A percentile compares a stretch with the other conserved stretches of the same genome.
Evolutionary conservation across 2,888 invertebrate genomes (phyloP).

Genomic region (Melipona beecheii): DNA sequence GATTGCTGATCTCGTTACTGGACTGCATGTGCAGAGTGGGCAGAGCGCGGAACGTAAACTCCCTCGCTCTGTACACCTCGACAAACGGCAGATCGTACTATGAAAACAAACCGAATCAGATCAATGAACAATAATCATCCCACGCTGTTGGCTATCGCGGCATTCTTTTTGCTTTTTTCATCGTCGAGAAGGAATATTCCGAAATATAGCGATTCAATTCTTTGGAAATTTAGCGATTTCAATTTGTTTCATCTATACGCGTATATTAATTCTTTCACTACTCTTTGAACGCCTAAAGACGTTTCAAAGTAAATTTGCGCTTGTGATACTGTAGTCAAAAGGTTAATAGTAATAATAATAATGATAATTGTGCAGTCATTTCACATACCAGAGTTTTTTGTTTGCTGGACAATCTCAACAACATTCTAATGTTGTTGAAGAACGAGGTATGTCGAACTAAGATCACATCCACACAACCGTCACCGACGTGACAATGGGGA

Average conservation of each 20-base stretch:
- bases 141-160: no score
- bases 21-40: conserved; percentile 68
- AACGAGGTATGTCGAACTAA: conserved; percentile 90
- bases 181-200: no score
- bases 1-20: conserved; percentile 73
- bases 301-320: no score
- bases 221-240: neutral
- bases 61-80: conserved; percentile 89
- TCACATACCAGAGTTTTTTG: conserved; percentile 87
- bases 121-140: neutral
- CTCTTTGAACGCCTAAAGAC: no score
- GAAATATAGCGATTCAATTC: neutral
- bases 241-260: no score
- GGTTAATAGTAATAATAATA: no score
- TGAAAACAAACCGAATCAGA: conserved; percentile 21
- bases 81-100: conserved; percentile 90
- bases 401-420: conserved; percentile 87
- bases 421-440: conserved; percentile 89
- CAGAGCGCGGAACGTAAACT: conserved; percentile 88
- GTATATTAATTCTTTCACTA: no score
- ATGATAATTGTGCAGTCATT: neutral
- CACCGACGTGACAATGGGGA: conserved; percentile 91
- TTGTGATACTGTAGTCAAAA: no score
- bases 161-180: no score
- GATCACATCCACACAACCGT: conserved; percentile 92